Evolutionary conservation across 2,888 invertebrate species (phyloP).

Genomic region (Drosophila neonasuta): DNA sequence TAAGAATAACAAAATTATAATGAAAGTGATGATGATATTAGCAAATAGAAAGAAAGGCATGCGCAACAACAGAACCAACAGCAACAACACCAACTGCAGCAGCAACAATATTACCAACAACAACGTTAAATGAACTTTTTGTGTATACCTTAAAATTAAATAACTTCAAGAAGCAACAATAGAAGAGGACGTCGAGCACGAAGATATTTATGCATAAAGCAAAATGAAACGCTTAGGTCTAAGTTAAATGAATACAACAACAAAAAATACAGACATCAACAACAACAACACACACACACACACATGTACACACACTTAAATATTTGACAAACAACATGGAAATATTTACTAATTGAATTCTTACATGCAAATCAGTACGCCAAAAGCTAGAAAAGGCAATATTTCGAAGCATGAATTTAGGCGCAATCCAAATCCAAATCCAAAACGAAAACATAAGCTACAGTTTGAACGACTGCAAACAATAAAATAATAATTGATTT

Average conservation of each 20-base stretch:
- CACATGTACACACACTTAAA: constrained; percentile 29
- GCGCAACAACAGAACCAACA: constrained; percentile 38
- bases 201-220: constrained; percentile 76
- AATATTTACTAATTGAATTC: constrained; percentile 35
- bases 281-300: constrained; percentile 33
- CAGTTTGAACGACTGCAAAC: constrained; percentile 26
- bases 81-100: constrained; percentile 49
- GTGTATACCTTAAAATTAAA: constrained; percentile 70
- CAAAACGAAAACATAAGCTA: constrained; percentile 31
- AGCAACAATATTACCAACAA: constrained; percentile 41
- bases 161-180: constrained; percentile 49
- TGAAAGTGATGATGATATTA: constrained; percentile 69
- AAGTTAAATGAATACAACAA: constrained; percentile 73
- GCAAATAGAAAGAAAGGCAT: constrained; percentile 52
- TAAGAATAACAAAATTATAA: constrained; percentile 14
- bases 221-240: constrained; percentile 74
- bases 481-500: constrained; percentile 20
- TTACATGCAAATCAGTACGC: constrained; percentile 54
- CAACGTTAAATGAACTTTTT: constrained; percentile 66
- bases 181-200: constrained; percentile 26
- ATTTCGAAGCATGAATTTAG: constrained; percentile 72
- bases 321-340: constrained; percentile 22
- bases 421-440: constrained; percentile 51
- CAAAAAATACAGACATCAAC: too few relatives aligned
- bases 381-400: constrained; percentile 57